Evolutionary conservation across 2,888 invertebrate genomes (phyloP).

Genomic region (Eilema depressum): DNA sequence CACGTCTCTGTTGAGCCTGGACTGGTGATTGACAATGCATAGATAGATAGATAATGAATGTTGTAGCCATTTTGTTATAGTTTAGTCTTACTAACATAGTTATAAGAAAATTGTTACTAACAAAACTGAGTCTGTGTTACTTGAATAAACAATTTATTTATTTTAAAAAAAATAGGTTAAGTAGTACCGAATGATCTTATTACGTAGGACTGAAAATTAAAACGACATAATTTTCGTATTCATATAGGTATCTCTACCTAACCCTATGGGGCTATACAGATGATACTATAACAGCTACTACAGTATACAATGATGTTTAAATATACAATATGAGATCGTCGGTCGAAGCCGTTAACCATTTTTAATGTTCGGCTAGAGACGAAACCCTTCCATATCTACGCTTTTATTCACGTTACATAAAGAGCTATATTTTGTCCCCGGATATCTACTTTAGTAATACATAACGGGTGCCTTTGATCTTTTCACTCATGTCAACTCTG

Average conservation of each 20-base stretch:
- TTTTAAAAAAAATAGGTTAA: too few relatives aligned
- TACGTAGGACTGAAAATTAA: not conserved
- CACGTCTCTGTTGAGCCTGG: too few relatives aligned
- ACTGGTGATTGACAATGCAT: too few relatives aligned
- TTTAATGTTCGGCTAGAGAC: not conserved
- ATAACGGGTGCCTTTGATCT: constrained; percentile 17
- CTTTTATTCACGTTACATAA: not conserved
- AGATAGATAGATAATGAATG: too few relatives aligned
- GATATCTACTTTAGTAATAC: constrained; percentile 10
- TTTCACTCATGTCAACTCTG: constrained; percentile 4
- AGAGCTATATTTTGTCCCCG: not conserved
- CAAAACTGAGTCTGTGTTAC: too few relatives aligned
- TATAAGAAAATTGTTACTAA: too few relatives aligned
- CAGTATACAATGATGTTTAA: not conserved
- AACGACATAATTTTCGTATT: not conserved
- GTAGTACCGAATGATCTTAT: too few relatives aligned
- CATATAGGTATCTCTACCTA: not conserved
- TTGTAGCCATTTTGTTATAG: too few relatives aligned
- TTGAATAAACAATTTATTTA: too few relatives aligned
- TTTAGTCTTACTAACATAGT: too few relatives aligned
- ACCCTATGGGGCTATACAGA: not conserved
- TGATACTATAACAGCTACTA: not conserved
- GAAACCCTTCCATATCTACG: not conserved
- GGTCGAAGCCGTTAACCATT: not conserved
- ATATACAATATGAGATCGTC: not conserved